A percentile compares a stretch with the other conserved stretches of the same genome.
phyloP scores from a whole-genome alignment of 2,113 vertebrate genomes.

The Chloropsis hardwickii region DNA sequence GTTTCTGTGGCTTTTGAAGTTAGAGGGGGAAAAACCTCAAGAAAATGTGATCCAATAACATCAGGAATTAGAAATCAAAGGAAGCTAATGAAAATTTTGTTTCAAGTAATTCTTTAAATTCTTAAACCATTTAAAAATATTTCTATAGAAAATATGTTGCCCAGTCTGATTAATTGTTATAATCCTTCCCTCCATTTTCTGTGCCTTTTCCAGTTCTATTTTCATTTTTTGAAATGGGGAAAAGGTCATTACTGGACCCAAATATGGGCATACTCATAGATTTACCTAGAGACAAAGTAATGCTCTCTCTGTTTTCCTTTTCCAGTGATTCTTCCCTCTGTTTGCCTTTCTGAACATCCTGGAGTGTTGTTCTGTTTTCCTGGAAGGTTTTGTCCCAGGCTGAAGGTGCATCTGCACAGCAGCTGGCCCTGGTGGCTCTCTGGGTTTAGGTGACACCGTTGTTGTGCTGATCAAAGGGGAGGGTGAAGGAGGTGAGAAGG shows the following conservation, averaged over 20 bases:
- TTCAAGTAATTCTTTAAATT: background rate
- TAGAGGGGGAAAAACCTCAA: background rate
- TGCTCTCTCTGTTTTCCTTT: background rate
- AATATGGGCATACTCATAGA: background rate
- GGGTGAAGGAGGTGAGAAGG: background rate
- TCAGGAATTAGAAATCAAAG: background rate
- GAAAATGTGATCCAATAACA: background rate
- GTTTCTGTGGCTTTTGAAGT: background rate
- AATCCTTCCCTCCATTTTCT: background rate
- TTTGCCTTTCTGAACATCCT: background rate
- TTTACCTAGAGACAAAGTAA: background rate
- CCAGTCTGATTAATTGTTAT: background rate
- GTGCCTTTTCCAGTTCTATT: background rate
- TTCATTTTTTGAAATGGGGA: background rate
- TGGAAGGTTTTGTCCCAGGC: background rate
- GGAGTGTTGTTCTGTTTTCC: background rate
- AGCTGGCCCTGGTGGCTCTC: background rate
- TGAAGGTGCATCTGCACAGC: fast-evolving
- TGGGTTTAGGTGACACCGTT: background rate
- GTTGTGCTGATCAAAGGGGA: background rate
- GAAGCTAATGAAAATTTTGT: background rate
- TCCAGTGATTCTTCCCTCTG: background rate
- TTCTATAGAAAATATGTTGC: background rate
- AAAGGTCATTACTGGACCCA: background rate
- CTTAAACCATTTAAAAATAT: background rate